Percentiles rank a stretch among this genome's conserved stretches.
Evolutionary conservation across 2,113 vertebrate genomes (phyloP).

Genomic region (Gorsachius goisagi): DNA sequence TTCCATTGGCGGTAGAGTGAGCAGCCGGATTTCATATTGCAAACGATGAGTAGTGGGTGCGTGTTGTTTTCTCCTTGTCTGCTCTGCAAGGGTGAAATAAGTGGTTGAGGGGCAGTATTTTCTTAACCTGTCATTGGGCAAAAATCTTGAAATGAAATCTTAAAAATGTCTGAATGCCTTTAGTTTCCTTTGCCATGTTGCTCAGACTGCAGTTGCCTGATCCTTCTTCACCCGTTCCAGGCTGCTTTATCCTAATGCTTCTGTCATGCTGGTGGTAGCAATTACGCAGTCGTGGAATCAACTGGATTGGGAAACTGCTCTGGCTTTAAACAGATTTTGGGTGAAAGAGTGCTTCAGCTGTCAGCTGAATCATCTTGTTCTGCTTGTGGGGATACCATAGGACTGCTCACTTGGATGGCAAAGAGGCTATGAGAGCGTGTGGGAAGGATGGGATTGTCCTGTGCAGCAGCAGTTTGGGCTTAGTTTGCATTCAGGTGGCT

Average conservation of each 20-base stretch:
- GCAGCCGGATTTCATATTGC: neutral
- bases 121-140: neutral
- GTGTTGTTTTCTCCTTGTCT: neutral
- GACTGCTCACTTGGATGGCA: neutral
- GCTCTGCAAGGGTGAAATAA: neutral
- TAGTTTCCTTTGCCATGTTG: neutral
- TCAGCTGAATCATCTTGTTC: neutral
- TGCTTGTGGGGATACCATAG: neutral
- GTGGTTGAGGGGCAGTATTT: neutral
- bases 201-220: neutral
- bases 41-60: neutral
- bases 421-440: neutral
- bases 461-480: neutral
- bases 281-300: neutral
- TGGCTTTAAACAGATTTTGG: neutral
- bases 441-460: neutral
- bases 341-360: neutral
- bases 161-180: neutral
- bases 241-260: neutral
- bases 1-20: neutral
- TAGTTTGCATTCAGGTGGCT: neutral
- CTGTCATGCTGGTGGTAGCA: neutral
- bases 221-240: neutral
- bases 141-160: neutral
- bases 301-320: neutral